Evolutionary conservation across 2,113 vertebrate genomes (phyloP).

Genomic region (Pogona vitticeps): DNA sequence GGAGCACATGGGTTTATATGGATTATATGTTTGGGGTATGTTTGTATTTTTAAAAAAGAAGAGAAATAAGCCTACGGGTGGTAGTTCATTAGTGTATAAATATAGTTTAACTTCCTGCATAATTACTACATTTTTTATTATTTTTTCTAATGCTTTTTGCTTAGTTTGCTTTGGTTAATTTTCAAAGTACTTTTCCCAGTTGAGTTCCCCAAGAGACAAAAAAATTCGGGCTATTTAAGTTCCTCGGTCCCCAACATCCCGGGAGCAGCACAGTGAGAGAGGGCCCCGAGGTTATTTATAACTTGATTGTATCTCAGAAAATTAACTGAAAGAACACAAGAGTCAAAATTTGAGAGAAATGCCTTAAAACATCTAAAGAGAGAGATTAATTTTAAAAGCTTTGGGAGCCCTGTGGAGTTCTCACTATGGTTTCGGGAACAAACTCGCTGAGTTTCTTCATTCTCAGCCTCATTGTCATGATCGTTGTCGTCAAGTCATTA

Average conservation of each 20-base stretch:
- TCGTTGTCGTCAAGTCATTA: constrained; percentile 58
- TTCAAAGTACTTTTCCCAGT: constrained; percentile 79
- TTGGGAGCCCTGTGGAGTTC: constrained; percentile 76
- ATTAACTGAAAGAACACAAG: constrained; percentile 83
- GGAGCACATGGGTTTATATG: constrained; percentile 53
- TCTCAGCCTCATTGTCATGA: too few relatives aligned
- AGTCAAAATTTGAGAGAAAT: constrained; percentile 79
- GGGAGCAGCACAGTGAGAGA: constrained; percentile 73
- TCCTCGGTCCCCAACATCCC: constrained; percentile 52
- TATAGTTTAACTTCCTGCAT: constrained; percentile 73
- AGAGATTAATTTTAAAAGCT: constrained; percentile 80
- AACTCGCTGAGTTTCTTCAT: not conserved
- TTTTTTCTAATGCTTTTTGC: constrained; percentile 78
- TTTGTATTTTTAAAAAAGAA: constrained; percentile 48
- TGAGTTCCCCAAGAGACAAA: constrained; percentile 76
- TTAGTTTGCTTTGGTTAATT: constrained; percentile 81
- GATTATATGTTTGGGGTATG: constrained; percentile 57
- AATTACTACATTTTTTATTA: constrained; percentile 73
- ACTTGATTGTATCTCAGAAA: constrained; percentile 85
- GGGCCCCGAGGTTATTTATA: constrained; percentile 81
- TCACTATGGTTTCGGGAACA: constrained; percentile 79
- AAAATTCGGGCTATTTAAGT: constrained; percentile 80
- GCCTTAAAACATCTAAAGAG: constrained; percentile 80
- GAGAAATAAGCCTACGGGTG: constrained; percentile 61
- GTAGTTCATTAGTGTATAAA: constrained; percentile 72